Evolutionary conservation across 2,113 vertebrate genomes (phyloP).

Genomic region (Nesogale talazaci): DNA sequence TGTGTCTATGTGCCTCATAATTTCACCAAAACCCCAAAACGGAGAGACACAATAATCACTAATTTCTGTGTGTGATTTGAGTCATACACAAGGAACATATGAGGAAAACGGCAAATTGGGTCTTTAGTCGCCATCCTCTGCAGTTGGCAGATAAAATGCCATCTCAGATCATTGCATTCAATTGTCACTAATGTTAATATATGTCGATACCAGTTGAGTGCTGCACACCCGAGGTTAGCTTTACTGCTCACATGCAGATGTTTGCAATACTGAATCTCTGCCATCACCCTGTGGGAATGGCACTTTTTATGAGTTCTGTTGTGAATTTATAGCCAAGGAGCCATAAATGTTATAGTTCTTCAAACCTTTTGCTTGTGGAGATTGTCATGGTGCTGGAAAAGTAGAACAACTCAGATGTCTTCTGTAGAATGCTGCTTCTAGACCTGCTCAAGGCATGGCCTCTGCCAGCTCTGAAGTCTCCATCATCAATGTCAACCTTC

Average conservation of each 20-base stretch:
- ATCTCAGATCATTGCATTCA: slow-evolving; percentile 74
- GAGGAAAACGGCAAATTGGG: slow-evolving; percentile 48
- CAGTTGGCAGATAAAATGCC: slow-evolving; percentile 75
- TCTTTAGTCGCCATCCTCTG: slow-evolving; percentile 68
- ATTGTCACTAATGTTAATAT: slow-evolving; percentile 81
- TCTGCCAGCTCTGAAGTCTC: background rate
- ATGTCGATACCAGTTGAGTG: slow-evolving; percentile 54
- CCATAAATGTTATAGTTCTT: slow-evolving; percentile 72
- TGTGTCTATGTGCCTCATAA: slow-evolving; percentile 4
- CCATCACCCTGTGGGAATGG: slow-evolving; percentile 76
- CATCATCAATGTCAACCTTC: background rate
- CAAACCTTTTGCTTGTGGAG: slow-evolving; percentile 75
- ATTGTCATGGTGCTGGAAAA: slow-evolving; percentile 63
- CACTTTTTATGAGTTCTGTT: slow-evolving; percentile 72
- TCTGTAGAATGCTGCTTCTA: slow-evolving; percentile 29
- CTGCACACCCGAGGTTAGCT: slow-evolving; percentile 76
- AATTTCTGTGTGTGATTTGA: slow-evolving; percentile 57
- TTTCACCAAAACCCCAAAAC: slow-evolving; percentile 46
- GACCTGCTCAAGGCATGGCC: background rate
- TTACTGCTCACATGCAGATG: slow-evolving; percentile 80
- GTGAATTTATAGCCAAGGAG: slow-evolving; percentile 77
- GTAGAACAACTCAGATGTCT: slow-evolving; percentile 70
- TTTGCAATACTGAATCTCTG: slow-evolving; percentile 71
- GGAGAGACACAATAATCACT: slow-evolving; percentile 37
- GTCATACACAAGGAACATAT: slow-evolving; percentile 68